Evolutionary conservation across 30 jellyfish, hydroid and myxozoan species (phyloP), one percentile per base, ranked within the genome.

Genomic region (Chrysaora quinquecirrha): DNA sequence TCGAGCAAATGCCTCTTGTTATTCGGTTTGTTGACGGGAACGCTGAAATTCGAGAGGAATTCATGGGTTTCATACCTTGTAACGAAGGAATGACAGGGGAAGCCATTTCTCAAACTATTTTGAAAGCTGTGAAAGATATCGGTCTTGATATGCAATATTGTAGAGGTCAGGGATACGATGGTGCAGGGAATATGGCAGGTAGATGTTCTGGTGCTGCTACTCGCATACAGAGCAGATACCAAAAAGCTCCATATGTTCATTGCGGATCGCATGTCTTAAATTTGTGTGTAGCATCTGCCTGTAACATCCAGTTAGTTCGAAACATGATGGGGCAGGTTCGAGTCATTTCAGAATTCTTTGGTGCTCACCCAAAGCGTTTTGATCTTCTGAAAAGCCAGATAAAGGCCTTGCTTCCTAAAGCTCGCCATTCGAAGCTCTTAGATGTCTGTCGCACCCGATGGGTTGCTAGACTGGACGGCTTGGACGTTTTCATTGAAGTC

Each of bases 131-230:
- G 60, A 22, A 80, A 11, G 86, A 75, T 21, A 38, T 80, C 11
- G 85, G 91, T 10, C 76, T 65, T 24, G 85, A 76, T 43, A 64
- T 83, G 33, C n/a, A 31, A 12, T 38, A 3, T 31, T 83, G 97
- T 38, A 34, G 89, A 30, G 92, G 93, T 22, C 97, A 90, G 58
- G 89, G 93, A 22, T 83, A 83, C 47, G 93, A 90, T 83, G 93
- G 93, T 32, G 97, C 97, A 27, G 96, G 93, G 28, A 38, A 86
- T 34, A 78, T 90, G 83, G 88, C 96, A n/a, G 96, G 89, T 30
- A 47, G 76, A 68, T 72, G 66, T 34, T 63, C 65, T n/a, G 93
- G 97, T 19, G 84, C 85, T 48, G 54, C 96, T 21, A 38, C 85
- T 2, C 11, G 33, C 10, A 80, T 88, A 2, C 25, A 14, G 24